Evolutionary conservation across 1,140 invertebrate species (phyloP), one percentile per base, ranked within the genome.

Genomic region (Triops cancriformis): DNA sequence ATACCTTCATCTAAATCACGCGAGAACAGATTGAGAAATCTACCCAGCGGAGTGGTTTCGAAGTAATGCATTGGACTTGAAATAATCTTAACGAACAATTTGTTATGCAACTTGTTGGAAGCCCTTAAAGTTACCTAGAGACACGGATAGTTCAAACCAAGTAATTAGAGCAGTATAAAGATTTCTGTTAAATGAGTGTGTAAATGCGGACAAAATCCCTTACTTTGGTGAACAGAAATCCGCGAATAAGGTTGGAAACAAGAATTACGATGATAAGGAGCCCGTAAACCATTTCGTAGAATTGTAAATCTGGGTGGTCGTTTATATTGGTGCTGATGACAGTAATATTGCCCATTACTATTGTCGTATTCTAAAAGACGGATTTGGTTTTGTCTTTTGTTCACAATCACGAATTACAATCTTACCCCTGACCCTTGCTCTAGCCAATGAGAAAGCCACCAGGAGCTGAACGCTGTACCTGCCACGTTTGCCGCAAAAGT

Each of bases 371-470:
- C 72, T 73, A 37, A 41, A 26, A 7, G 51, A 41, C 31, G 12
- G n/a, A 1, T 51, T 23, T 18, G 12, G 18, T 27, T 37, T 37
- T 41, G 14, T 37, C 37, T 10, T 23, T 37, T 27, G 1, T 64
- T 64, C 9, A 64, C 9, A n/a, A n/a, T 45, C 18, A n/a, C 23
- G 14, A n/a, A 64, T 7, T 37, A n/a, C n/a, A n/a, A 75, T 23
- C 28, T 42, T 43, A 26, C 85, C 80, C 85, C 84, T 80, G 84
- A 83, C 18, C 87, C 87, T 80, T 86, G 83, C n/a, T 84, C 83
- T 28, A 92, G 85, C 91, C 91, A 93, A 78, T 85, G 82, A 9
- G 90, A 88, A 1, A 93, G 84, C 89, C 90, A 92, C 87, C 89
- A 90, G 75, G 87, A 88, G 78, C 89, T 89, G 77, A 91, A 90